Percentiles rank a stretch among this genome's conserved stretches.
phyloP scores from a whole-genome alignment of 2,888 invertebrate genomes.

The Notodonta ziczac region DNA sequence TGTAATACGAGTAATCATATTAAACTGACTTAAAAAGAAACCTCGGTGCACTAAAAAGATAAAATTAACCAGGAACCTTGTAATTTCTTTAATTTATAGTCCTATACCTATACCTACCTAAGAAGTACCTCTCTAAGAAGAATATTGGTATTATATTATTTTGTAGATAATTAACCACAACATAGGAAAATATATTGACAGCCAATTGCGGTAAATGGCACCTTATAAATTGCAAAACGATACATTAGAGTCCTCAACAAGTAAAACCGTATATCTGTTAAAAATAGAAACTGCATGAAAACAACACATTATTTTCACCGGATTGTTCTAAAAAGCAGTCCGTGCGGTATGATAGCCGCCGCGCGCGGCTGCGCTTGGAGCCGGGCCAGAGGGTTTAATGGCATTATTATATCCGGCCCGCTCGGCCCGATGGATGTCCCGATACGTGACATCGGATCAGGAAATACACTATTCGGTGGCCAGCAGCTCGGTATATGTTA shows the following conservation, averaged over 20 bases:
- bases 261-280: slow-evolving; percentile 2
- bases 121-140: too few species aligned
- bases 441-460: slow-evolving; percentile 20
- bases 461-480: neutral
- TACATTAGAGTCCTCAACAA: neutral
- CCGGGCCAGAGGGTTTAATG: slow-evolving; percentile 47
- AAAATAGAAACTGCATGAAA: slow-evolving; percentile 20
- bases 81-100: too few species aligned
- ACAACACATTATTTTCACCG: slow-evolving; percentile 25
- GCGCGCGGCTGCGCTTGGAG: slow-evolving; percentile 33
- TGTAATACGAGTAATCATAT: too few species aligned
- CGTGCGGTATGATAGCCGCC: neutral
- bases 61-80: too few species aligned
- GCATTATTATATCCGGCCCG: slow-evolving; percentile 43
- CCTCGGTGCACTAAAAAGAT: too few species aligned
- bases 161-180: too few species aligned
- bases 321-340: slow-evolving; percentile 17
- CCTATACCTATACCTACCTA: too few species aligned
- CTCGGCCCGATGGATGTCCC: slow-evolving; percentile 21
- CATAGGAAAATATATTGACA: too few species aligned
- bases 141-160: too few species aligned
- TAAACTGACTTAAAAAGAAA: too few species aligned
- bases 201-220: too few species aligned
- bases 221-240: neutral
- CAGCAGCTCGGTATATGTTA: neutral